Evolutionary conservation across 2,888 invertebrate species (phyloP), one percentile per base, ranked within the genome.

Genomic region (Cenopis cana): DNA sequence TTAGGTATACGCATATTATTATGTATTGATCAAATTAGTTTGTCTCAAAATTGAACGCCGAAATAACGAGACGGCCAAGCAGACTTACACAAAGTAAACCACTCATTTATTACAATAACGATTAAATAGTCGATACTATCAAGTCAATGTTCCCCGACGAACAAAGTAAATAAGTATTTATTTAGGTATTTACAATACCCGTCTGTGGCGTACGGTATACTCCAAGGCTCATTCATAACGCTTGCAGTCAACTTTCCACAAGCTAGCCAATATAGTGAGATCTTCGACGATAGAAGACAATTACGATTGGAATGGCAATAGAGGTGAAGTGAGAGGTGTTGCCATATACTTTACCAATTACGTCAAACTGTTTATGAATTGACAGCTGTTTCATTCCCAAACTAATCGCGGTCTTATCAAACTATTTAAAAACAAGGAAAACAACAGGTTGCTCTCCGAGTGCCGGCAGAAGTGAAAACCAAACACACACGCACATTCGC

Each of bases 91-190:
- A 46, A 60, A 24, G 12, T 17, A 56, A n/a, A 41, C n/a, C 24
- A 46, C 46, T 46, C 20, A 60, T 46, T 46, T 24, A 17, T 46
- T 24, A 17, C 24, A 60, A 60, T 24, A n/a, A n/a, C 24, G 46
- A 60, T 17, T 46, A 29, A 60, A 24, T 29, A 0, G 24, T 29
- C 17, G 11, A 11, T 60, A 29, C 18, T 38, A 20, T n/a, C n/a
- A 20, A 41, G 59, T 17, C 60, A 60, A 46, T 17, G 46, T 11
- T 60, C 46, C n/a, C n/a, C 1, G 9, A 5, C 9, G 29, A 60
- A 60, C 46, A 60, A 60, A 60, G 46, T 46, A 60, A 24, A 46
- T 60, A 46, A 4, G 18, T 29, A 29, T 46, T 29, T 46, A 46
- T 60, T 46, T 20, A n/a, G 17, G 41, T 24, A 60, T 60, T 46